Conservation (phyloP, 2,113 vertebrate genomes). For the Ictidomys tridecemlineatus region DNA sequence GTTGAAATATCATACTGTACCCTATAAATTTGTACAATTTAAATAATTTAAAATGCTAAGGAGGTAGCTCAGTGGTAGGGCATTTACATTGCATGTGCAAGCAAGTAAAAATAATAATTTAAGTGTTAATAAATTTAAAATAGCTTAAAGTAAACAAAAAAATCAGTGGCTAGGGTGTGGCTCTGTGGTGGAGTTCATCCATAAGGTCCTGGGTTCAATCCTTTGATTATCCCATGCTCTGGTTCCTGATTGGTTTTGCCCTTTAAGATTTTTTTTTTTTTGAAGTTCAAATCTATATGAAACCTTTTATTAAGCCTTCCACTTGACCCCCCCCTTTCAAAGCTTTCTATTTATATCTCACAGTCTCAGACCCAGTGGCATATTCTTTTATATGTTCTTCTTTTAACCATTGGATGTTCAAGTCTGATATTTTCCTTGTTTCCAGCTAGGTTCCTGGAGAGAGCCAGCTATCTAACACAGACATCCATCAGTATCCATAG, state of each 20-base stretch:
- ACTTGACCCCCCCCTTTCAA: no score
- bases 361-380: neutral
- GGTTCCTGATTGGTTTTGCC: neutral
- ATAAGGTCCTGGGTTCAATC: no score
- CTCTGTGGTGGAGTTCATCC: no score
- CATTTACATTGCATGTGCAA: no score
- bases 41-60: no score
- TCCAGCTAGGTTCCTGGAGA: neutral
- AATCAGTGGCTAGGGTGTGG: no score
- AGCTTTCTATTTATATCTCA: neutral
- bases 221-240: neutral
- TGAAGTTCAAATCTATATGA: neutral
- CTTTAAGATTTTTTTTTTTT: neutral
- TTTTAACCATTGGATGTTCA: neutral
- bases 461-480: neutral
- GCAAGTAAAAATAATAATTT: no score
- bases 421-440: conserved; percentile 19
- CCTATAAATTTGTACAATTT: no score
- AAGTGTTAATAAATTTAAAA: no score
- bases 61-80: no score
- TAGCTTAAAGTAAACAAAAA: no score
- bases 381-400: neutral
- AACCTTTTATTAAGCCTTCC: neutral
- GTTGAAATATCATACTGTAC: no score
- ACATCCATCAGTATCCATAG: neutral